Base-by-base conservation (phyloP, 2,888 invertebrate genomes). In the Philaethria dido region DNA sequence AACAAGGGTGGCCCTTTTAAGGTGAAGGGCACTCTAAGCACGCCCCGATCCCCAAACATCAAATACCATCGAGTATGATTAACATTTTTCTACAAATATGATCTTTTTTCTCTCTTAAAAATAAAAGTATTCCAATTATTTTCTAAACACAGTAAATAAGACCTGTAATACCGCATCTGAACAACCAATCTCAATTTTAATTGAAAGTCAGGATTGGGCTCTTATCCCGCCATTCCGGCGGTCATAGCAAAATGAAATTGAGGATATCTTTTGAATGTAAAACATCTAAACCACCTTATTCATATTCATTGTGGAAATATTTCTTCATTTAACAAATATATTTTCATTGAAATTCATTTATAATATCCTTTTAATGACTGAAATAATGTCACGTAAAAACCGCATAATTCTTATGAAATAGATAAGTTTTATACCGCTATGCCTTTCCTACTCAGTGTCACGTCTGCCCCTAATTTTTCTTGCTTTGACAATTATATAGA, bases 161-260 rank as follows among this genome's bases (percentile, higher is more conserved):
- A 60, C 47, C 52, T 29, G 52, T 60, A 45, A 29, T 33, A 29
- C 60, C 14, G 47, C 45, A 60, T 47, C 18, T 14, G 44, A 60
- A 60, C 33, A 33, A 47, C 60, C 60, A 60, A 47, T 60, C 47
- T 60, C 47, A 33, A 47, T 60, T 47, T 60, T 60, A 60, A 60
- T 60, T 60, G 45, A 29, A 60, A 33, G 29, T 45, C 60, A 29
- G 33, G 44, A 60, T 47, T 18, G 36, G 52, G 42, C 22, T 57
- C 29, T 60, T 45, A 33, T 33, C 60, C 60, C 60, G 44, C 45
- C 29, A 18, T 47, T 45, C 13, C 18, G 29, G 18, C 60, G 33
- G 60, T 18, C 60, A 60, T 45, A 33, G 20, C 45, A 33, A 29
- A 45, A 60, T 47, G 16, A 29, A 60, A 47, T 60, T 14, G 29